Conservation (phyloP, 1,140 invertebrate species). For the Pseudomyrmex cubaensis region DNA sequence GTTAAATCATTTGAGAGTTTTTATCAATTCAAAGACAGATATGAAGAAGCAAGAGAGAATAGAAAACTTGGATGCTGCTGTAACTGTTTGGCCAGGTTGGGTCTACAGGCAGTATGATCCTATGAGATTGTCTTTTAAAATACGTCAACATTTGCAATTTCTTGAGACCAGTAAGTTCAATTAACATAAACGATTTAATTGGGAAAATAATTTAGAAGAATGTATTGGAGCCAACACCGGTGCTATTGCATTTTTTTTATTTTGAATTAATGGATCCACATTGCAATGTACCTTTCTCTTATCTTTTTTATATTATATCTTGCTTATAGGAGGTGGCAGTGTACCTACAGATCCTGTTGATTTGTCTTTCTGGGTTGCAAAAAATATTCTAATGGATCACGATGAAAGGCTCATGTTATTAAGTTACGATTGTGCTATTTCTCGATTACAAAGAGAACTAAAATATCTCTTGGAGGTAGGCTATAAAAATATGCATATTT, state of each 20-base stretch:
- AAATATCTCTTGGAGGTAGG: conserved; percentile 87
- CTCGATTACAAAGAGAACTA: conserved; percentile 89
- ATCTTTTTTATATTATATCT: conserved; percentile 24
- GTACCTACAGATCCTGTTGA: conserved; percentile 88
- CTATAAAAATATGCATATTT: conserved; percentile 2
- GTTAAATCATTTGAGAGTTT: conserved; percentile 81
- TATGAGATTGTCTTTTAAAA: conserved; percentile 84
- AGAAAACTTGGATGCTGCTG: conserved; percentile 82
- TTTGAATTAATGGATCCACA: too few species aligned
- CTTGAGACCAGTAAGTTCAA: conserved; percentile 75
- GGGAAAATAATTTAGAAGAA: too few species aligned
- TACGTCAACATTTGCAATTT: conserved; percentile 81
- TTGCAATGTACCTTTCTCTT: not conserved
- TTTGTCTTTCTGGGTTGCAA: conserved; percentile 92
- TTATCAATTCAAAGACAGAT: conserved; percentile 68
- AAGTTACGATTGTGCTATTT: conserved; percentile 88
- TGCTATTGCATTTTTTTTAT: too few species aligned
- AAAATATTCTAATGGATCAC: conserved; percentile 89
- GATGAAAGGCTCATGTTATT: conserved; percentile 87
- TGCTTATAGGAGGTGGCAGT: conserved; percentile 76
- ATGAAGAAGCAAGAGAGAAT: conserved; percentile 76
- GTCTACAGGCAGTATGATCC: conserved; percentile 90
- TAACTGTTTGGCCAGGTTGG: conserved; percentile 87
- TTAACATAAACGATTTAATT: not conserved
- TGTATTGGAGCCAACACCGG: too few species aligned